phyloP scores from a whole-genome alignment of 2,113 vertebrate species.

The Anoplopoma fimbria region DNA sequence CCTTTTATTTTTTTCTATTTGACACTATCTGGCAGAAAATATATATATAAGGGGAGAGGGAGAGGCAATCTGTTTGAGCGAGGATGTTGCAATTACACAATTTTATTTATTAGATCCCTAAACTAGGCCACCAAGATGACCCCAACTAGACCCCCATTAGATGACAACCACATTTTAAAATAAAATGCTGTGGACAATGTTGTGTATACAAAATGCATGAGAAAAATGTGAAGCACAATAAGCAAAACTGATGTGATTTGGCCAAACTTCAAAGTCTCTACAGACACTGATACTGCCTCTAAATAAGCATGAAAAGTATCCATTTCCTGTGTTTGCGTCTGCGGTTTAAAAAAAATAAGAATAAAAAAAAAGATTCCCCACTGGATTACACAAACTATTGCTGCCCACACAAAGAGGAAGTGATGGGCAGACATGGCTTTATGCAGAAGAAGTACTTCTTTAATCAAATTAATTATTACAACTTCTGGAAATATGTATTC shows the following conservation, averaged over 20 bases:
- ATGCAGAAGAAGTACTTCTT: background rate
- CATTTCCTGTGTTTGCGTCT: conserved; percentile 70
- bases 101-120: background rate
- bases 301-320: conserved; percentile 56
- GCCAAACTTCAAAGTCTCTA: conserved; percentile 45
- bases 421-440: background rate
- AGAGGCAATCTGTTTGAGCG: background rate
- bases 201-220: conserved; percentile 35
- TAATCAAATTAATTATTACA: background rate
- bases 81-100: background rate
- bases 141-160: background rate
- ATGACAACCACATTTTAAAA: background rate
- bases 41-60: too few species aligned
- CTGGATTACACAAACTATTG: conserved; percentile 37
- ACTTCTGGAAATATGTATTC: background rate
- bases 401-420: conserved; percentile 8
- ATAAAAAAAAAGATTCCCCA: conserved; percentile 13
- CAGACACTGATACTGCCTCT: conserved; percentile 31
- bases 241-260: conserved; percentile 16
- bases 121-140: background rate
- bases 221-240: conserved; percentile 61
- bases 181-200: background rate
- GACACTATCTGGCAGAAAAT: background rate
- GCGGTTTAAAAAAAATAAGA: conserved; percentile 12
- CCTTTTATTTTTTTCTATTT: background rate